Percentiles rank a stretch among this genome's conserved stretches.
These are phyloP conservation scores for Parnassius orleans DNA, from an alignment of 2,888 invertebrate species.

Conservation along the genomic window DNA sequence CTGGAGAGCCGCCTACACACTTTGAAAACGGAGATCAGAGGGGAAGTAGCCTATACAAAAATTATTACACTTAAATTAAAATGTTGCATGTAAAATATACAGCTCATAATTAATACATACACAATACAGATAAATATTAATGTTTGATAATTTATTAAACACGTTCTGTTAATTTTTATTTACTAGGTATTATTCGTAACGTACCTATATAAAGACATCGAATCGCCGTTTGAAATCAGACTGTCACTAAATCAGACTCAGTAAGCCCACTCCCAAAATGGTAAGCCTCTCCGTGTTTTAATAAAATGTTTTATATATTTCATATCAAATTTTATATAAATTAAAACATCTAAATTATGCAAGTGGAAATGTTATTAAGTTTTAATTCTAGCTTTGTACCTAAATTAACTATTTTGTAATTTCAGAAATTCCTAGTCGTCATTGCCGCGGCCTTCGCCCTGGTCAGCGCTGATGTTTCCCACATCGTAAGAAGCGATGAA, in stretches of 20 bases:
- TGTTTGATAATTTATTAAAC: too few species aligned
- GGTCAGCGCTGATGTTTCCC: constrained; percentile 46
- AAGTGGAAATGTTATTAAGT: not conserved
- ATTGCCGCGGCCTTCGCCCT: constrained; percentile 51
- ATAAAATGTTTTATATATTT: not conserved
- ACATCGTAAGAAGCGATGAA: constrained; percentile 30
- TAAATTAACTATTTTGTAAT: constrained; percentile 5
- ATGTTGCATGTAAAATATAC: too few species aligned
- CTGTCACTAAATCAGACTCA: constrained; percentile 43
- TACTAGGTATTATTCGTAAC: constrained; percentile 38
- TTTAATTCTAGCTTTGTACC: not conserved
- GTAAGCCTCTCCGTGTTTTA: constrained; percentile 39
- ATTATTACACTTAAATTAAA: too few species aligned
- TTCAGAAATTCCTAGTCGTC: constrained; percentile 57
- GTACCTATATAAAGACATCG: constrained; percentile 52
- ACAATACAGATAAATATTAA: too few species aligned
- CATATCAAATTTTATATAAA: not conserved
- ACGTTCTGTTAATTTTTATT: constrained; percentile 36
- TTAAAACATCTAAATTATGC: not conserved
- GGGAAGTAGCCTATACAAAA: too few species aligned
- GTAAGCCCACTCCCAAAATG: constrained; percentile 50
- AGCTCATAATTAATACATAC: too few species aligned
- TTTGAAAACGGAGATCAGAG: too few species aligned
- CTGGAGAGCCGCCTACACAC: too few species aligned
- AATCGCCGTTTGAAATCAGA: constrained; percentile 39